Conservation (phyloP, 2,797 vertebrate species). For the Tragopan temminckii region DNA sequence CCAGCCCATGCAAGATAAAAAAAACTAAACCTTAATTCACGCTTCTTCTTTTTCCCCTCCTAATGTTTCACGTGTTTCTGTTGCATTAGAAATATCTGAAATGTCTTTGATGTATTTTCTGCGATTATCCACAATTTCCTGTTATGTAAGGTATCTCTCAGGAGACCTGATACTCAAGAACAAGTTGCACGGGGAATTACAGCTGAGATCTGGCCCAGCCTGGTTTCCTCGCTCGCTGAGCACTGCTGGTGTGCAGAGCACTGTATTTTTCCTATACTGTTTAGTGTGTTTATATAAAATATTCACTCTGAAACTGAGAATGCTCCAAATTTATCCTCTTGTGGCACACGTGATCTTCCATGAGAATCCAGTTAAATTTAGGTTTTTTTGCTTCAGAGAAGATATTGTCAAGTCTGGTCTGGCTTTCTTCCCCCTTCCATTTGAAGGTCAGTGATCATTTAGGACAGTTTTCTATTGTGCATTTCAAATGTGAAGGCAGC, state of each 20-base stretch:
- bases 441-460: slow-evolving; percentile 65
- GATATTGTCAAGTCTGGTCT: slow-evolving; percentile 8
- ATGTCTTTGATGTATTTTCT: slow-evolving; percentile 63
- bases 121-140: slow-evolving; percentile 73
- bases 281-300: slow-evolving; percentile 68
- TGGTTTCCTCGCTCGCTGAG: slow-evolving; percentile 58
- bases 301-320: slow-evolving; percentile 65
- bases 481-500: not conserved
- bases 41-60: accelerated
- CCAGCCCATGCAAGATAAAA: not conserved
- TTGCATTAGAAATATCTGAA: slow-evolving; percentile 58
- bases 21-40: slow-evolving; percentile 19
- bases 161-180: slow-evolving; percentile 64
- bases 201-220: slow-evolving; percentile 62
- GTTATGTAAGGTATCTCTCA: slow-evolving; percentile 71
- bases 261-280: slow-evolving; percentile 57
- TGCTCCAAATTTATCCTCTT: slow-evolving; percentile 59
- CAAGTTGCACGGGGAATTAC: slow-evolving; percentile 62
- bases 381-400: not conserved
- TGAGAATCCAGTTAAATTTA: slow-evolving; percentile 37
- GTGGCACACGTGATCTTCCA: slow-evolving; percentile 42
- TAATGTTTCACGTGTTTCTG: not conserved
- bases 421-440: slow-evolving; percentile 27
- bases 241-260: slow-evolving; percentile 42
- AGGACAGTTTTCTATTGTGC: slow-evolving; percentile 30